A percentile compares a stretch with the other conserved stretches of the same genome.
phyloP scores from a whole-genome alignment of 1,140 invertebrate species.

The Philaenus spumarius region DNA sequence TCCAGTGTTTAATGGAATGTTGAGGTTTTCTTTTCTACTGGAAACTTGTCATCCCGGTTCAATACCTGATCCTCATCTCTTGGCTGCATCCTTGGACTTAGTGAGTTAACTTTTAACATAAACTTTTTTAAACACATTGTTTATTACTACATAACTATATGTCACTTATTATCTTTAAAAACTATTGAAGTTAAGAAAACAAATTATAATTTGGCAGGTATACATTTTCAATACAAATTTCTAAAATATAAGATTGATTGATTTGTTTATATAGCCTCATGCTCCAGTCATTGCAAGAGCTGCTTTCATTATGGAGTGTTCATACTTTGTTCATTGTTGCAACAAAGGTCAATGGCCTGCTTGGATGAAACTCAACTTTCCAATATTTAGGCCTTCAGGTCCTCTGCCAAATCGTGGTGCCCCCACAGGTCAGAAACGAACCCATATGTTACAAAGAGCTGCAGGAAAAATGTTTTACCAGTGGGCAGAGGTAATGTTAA shows the following conservation, averaged over 20 bases:
- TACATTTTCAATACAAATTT: too few relatives aligned
- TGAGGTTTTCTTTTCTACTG: constrained; percentile 79
- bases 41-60: constrained; percentile 93
- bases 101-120: constrained; percentile 46
- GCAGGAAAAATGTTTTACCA: constrained; percentile 96
- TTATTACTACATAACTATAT: too few relatives aligned
- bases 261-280: constrained; percentile 65
- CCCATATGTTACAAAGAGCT: constrained; percentile 77
- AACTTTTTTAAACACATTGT: background rate
- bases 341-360: constrained; percentile 96
- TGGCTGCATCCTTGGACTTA: constrained; percentile 92
- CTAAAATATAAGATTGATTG: background rate
- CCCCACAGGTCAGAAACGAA: constrained; percentile 46
- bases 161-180: too few relatives aligned
- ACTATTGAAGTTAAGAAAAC: too few relatives aligned
- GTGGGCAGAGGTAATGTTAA: constrained; percentile 78
- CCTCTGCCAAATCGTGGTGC: constrained; percentile 43
- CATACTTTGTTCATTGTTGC: constrained; percentile 93
- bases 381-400: constrained; percentile 69
- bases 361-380: constrained; percentile 87
- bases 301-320: constrained; percentile 87
- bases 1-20: constrained; percentile 71
- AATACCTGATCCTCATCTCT: constrained; percentile 90
- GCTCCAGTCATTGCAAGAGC: constrained; percentile 89
- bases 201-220: too few relatives aligned